Evolutionary conservation across 64 coral and sea anemone genomes (phyloP).

Genomic region (Porites australiensis): DNA sequence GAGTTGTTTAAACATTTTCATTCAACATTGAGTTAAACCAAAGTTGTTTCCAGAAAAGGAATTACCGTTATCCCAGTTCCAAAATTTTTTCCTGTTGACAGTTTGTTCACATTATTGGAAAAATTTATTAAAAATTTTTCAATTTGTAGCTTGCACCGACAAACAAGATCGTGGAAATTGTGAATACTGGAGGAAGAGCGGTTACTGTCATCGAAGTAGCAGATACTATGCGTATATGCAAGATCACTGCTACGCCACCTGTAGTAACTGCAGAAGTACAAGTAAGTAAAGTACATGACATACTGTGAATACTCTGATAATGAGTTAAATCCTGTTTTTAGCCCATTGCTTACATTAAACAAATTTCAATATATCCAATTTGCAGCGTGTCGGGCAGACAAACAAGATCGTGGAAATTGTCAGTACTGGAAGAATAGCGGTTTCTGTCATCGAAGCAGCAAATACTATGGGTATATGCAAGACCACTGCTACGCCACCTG

Average conservation of each 20-base stretch:
- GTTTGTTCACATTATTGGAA: no score
- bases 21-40: no score
- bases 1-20: no score
- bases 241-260: not conserved
- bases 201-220: not conserved
- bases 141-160: not conserved
- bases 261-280: not conserved
- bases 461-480: constrained; percentile 4
- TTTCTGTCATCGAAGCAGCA: not conserved
- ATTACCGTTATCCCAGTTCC: no score
- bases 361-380: not conserved
- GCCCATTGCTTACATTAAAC: no score
- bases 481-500: not conserved
- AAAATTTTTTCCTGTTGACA: no score
- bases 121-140: no score
- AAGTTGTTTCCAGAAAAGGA: no score
- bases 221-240: constrained; percentile 4
- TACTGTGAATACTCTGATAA: no score
- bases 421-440: not conserved
- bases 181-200: not conserved
- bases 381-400: not conserved
- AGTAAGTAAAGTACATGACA: constrained; percentile 6
- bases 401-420: constrained; percentile 1
- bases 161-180: not conserved
- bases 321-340: no score